Evolutionary conservation across 2,888 invertebrate genomes (phyloP).

Genomic region (Chaetoderma sp.): DNA sequence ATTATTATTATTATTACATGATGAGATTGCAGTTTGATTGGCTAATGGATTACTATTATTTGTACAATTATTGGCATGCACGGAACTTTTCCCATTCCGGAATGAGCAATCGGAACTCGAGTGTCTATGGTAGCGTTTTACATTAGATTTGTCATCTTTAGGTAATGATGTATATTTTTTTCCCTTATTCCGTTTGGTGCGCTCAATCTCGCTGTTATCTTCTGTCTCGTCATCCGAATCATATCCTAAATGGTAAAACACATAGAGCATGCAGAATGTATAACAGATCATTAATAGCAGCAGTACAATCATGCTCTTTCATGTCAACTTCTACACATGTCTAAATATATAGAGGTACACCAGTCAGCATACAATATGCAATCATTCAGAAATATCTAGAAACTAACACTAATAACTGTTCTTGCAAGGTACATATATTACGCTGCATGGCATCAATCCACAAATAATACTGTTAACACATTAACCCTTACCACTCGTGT

Average conservation of each 20-base stretch:
- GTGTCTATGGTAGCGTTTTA: too few species aligned
- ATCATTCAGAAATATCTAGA: too few species aligned
- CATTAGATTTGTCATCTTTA: constrained; percentile 46
- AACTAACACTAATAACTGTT: too few species aligned
- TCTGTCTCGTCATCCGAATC: constrained; percentile 64
- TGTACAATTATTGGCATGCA: background rate
- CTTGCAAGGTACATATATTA: too few species aligned
- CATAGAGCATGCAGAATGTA: constrained; percentile 27
- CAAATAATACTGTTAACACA: too few species aligned
- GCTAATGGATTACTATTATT: background rate
- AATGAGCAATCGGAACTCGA: background rate
- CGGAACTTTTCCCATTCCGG: background rate
- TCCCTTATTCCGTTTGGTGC: constrained; percentile 56
- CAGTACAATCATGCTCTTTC: too few species aligned
- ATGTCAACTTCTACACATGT: too few species aligned
- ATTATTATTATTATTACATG: background rate
- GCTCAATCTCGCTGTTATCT: constrained; percentile 48
- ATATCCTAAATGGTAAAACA: constrained; percentile 60
- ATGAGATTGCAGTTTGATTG: background rate
- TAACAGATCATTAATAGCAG: background rate
- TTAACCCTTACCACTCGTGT: too few species aligned
- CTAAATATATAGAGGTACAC: too few species aligned
- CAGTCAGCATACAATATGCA: too few species aligned
- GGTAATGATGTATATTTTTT: constrained; percentile 62
- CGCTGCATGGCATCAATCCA: too few species aligned